Base-by-base conservation (phyloP, 2,888 invertebrate species). In the Synanthedon andrenaeformis region DNA sequence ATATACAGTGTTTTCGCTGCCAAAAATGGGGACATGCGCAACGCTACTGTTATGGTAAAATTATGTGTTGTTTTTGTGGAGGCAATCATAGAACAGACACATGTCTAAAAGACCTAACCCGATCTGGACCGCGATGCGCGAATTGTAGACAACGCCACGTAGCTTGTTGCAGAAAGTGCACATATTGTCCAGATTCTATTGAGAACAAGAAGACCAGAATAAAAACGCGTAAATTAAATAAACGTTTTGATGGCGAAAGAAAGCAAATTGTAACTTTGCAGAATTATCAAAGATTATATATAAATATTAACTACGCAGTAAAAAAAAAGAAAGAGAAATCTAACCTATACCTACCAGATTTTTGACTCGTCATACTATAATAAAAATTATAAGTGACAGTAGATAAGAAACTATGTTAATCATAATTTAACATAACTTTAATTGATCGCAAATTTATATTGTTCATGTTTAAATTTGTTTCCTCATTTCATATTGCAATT, bases 1-100 rank as follows among this genome's bases (percentile, higher is more conserved):
- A 60, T 1, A 74, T 60, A 45, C 85, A 87, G 56, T 86, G 86
- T 59, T 67, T 74, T 55, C 72, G 75, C 17, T 87, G 87, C 58
- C 87, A 85, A 57, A 70, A 67, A 56, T 85, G 80, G 76, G 84
- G 82, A 0, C 86, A 87, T 55, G 66, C 77, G 1, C 77, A 80
- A 56, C 68, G 76, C 14, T 78, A 74, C 59, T 84, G 85, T 53
- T 72, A 71, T 12, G 78, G 76, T 1, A 45, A 58, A 12, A 52
- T 72, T 3, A 76, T 67, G 52, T 85, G 84, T 65, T 77, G 83
- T 0, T 84, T 82, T 59, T 87, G 84, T 67, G 76, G 69, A n/a
- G 76, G 72, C 2, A 62, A 72, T 2, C 84, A 86, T 63, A 57
- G 63, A 0, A 68, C 74, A 12, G 70, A 65, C n/a, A 67, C 73